Evolutionary conservation across 2,797 vertebrate genomes (phyloP), one percentile per base, ranked within the genome.

Genomic region (Chelon auratus): DNA sequence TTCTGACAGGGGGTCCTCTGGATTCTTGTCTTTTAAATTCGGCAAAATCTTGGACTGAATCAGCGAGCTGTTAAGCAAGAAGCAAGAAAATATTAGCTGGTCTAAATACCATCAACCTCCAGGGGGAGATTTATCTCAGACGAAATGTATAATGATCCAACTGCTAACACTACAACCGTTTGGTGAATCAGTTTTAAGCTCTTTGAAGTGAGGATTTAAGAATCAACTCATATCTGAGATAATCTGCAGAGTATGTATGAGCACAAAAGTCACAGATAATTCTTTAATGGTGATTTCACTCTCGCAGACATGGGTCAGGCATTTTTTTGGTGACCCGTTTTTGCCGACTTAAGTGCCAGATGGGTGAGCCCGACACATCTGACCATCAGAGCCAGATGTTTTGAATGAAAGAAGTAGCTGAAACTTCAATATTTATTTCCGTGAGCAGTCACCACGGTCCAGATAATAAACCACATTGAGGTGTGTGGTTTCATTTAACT

Each of bases 41-140:
- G 96, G 97, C 86, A 99, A 95, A 89, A 99, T 91, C 91, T 97
- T 99, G 75, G 97, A 96, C 92, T 98, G 97, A 75, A 98, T 94
- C 92, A 99, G 93, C 47, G 97, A 98, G 78, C 98, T 99, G 39
- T 5, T 59, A 78, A 81, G 57, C n/a, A 37, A 74, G 68, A 57
- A 51, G 36, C 0, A 55, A 36, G 18, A 30, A 59, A n/a, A 62
- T 4, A 56, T 59, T 1, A 78, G n/a, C 39, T 15, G 2, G 2
- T 48, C 80, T 17, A 53, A 36, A 71, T 2, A 50, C 3, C 22
- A 45, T 22, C 13, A 22, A n/a, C 37, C 11, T 62, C 14, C 12
- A 61, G 18, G 10, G 56, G 43, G 14, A 20, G 48, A 62, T 64
- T 37, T 15, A 24, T 68, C 43, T 69, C 54, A 60, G 30, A n/a